phyloP scores from a whole-genome alignment of 2,113 vertebrate species.

The Sula dactylatra region DNA sequence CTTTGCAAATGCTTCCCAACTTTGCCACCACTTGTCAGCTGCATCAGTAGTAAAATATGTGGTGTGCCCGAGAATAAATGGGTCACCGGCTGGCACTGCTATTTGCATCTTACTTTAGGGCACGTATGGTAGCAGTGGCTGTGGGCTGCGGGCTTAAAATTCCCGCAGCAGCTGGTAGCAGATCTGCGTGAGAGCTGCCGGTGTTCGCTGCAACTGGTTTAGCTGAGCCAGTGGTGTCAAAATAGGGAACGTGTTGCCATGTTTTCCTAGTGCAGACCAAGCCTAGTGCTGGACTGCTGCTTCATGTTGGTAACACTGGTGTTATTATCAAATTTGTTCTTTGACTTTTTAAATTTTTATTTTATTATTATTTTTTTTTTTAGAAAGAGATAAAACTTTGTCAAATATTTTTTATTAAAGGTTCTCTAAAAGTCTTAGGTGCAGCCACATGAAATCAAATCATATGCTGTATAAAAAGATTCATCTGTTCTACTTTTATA shows the following conservation, averaged over 20 bases:
- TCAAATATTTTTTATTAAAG: conserved; percentile 73
- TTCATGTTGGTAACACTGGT: conserved; percentile 72
- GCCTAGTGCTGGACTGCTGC: conserved; percentile 54
- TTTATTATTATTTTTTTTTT: conserved; percentile 9
- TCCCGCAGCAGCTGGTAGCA: not conserved
- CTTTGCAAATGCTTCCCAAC: conserved; percentile 1
- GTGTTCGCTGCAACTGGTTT: conserved; percentile 11
- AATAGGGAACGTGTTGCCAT: conserved; percentile 1
- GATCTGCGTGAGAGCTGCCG: not conserved
- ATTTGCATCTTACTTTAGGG: not conserved
- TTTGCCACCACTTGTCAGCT: conserved; percentile 30
- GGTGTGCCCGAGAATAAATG: not conserved
- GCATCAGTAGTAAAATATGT: not conserved
- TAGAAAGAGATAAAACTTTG: conserved; percentile 55
- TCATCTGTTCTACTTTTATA: conserved; percentile 75
- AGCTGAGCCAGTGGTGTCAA: conserved; percentile 29
- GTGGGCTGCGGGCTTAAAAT: not conserved
- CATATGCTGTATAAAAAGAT: conserved; percentile 72
- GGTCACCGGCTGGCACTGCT: not conserved
- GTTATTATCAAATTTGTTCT: conserved; percentile 73
- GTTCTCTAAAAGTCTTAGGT: conserved; percentile 70
- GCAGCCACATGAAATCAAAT: conserved; percentile 73
- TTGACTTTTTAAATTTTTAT: conserved; percentile 56
- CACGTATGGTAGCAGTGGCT: not conserved
- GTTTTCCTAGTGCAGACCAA: not conserved